Evolutionary conservation across 2,888 invertebrate species (phyloP).

Genomic region (Cheilosia grossa): DNA sequence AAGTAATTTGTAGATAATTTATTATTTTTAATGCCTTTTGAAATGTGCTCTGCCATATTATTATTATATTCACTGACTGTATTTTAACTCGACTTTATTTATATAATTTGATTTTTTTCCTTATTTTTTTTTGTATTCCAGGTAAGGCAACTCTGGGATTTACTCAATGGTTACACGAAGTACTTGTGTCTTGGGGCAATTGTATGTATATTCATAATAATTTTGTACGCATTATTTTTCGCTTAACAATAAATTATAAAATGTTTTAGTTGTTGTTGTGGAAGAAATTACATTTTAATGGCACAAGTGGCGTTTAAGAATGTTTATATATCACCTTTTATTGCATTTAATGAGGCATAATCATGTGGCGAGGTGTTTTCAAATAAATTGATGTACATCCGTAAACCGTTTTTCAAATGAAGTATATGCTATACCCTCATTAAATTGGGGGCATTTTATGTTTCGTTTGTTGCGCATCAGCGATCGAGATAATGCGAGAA

Average conservation of each 20-base stretch:
- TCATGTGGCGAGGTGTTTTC: constrained; percentile 14
- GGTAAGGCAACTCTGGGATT: constrained; percentile 43
- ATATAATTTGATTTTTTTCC: constrained; percentile 1
- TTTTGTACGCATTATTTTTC: constrained; percentile 8
- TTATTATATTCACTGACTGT: constrained; percentile 29
- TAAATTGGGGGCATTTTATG: not conserved
- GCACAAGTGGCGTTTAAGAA: constrained; percentile 48
- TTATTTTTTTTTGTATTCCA: constrained; percentile 29
- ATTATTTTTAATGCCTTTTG: constrained; percentile 59
- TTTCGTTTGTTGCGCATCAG: not conserved
- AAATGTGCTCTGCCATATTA: constrained; percentile 12
- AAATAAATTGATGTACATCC: not conserved
- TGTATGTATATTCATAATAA: constrained; percentile 20
- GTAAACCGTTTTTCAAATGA: not conserved
- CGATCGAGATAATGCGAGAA: constrained; percentile 16
- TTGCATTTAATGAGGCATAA: constrained; percentile 58
- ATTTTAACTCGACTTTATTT: constrained; percentile 28
- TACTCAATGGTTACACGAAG: not conserved
- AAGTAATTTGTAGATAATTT: constrained; percentile 58
- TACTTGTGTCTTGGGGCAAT: constrained; percentile 6
- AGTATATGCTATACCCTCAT: not conserved
- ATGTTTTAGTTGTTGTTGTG: constrained; percentile 9
- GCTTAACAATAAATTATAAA: constrained; percentile 21
- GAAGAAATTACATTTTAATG: constrained; percentile 55
- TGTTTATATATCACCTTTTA: constrained; percentile 32